Percentiles rank a stretch among this genome's conserved stretches.
These are phyloP conservation scores for Dissostichus mawsoni DNA, from an alignment of 2,113 vertebrate species.

Conservation along the genomic window DNA sequence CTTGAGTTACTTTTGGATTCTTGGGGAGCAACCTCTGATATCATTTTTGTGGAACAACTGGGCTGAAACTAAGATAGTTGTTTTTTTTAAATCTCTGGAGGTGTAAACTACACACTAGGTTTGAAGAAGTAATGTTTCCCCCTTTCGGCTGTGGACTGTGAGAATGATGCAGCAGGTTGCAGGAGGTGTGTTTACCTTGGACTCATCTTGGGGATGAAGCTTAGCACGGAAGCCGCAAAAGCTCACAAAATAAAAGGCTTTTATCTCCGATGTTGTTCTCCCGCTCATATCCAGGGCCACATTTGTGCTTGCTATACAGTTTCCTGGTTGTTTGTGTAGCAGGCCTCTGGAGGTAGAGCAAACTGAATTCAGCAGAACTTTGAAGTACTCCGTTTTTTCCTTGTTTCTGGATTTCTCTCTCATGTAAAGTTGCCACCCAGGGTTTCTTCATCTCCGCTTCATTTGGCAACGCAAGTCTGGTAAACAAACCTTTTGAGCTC, in stretches of 20 bases:
- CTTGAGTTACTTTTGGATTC: neutral
- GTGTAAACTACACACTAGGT: neutral
- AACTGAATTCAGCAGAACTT: constrained; percentile 50
- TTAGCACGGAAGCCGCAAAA: constrained; percentile 40
- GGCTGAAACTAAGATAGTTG: neutral
- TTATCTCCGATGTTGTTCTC: constrained; percentile 56
- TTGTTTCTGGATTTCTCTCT: constrained; percentile 11
- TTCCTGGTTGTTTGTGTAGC: constrained; percentile 51
- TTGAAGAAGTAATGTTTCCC: constrained; percentile 2
- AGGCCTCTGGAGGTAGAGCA: constrained; percentile 52
- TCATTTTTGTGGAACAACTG: neutral
- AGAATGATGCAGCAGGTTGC: constrained; percentile 27
- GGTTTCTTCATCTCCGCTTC: constrained; percentile 28
- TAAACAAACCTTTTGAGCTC: constrained; percentile 67
- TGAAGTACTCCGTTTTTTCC: constrained; percentile 48
- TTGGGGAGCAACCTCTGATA: neutral
- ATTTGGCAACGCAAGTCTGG: constrained; percentile 34
- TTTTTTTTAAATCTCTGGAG: constrained; percentile 21
- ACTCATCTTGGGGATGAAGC: constrained; percentile 18
- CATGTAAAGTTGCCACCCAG: constrained; percentile 38
- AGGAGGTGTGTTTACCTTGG: constrained; percentile 56
- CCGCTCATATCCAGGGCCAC: constrained; percentile 44
- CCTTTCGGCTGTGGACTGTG: constrained; percentile 8
- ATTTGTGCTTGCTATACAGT: constrained; percentile 25
- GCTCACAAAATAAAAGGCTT: constrained; percentile 39